A percentile compares a stretch with the other conserved stretches of the same genome.
phyloP scores from a whole-genome alignment of 2,888 invertebrate genomes.

The Lepidocyrtinus sp. region DNA sequence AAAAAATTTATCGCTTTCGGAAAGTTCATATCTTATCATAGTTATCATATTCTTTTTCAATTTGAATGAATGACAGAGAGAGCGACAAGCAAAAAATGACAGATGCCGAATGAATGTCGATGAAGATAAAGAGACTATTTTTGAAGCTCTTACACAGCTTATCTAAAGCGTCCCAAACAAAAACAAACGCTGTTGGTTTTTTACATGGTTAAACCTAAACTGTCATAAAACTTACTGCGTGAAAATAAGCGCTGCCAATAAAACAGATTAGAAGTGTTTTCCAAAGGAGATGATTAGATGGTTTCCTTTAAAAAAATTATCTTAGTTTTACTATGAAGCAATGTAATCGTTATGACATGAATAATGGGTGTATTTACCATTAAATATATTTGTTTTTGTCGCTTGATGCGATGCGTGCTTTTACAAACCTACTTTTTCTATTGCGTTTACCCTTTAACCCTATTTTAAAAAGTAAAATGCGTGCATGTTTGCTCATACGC shows the following conservation, averaged over 20 bases:
- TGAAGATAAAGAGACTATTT: constrained; percentile 31
- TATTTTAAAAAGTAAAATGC: background rate
- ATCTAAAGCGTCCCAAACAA: background rate
- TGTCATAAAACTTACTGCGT: constrained; percentile 45
- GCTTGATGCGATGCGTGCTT: background rate
- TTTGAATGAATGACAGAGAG: background rate
- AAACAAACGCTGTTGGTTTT: background rate
- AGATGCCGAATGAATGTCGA: constrained; percentile 55
- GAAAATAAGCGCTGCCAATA: background rate
- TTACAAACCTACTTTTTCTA: background rate
- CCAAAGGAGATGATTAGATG: background rate
- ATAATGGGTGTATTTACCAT: background rate
- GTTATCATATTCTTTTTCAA: background rate
- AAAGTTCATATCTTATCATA: background rate
- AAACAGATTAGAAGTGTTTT: background rate
- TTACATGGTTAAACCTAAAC: background rate
- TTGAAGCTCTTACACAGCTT: constrained; percentile 11
- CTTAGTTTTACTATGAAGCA: background rate
- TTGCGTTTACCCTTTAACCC: background rate
- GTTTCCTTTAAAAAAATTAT: background rate
- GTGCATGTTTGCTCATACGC: background rate
- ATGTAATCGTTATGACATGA: background rate
- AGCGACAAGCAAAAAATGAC: constrained; percentile 41
- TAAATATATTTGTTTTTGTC: background rate
- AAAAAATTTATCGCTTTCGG: background rate